Evolutionary conservation across 2,113 vertebrate genomes (phyloP), one percentile per base, ranked within the genome.

Genomic region (Riparia riparia): DNA sequence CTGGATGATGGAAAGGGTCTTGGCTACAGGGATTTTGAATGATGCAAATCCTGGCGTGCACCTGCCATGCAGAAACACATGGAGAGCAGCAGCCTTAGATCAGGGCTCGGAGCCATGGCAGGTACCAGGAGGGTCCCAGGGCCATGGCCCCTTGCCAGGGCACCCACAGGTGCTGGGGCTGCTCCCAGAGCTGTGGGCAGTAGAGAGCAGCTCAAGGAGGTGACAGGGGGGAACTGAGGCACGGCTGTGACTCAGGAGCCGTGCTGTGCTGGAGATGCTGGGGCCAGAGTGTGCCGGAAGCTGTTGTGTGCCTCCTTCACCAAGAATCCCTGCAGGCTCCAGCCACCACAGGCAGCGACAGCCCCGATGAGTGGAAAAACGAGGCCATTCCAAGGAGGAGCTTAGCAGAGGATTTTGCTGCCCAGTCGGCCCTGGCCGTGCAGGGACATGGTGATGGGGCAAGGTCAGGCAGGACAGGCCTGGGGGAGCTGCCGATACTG

Each of bases 11-110:
- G 54, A 57, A n/a, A 69, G 14, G 58, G 16, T 61, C 37, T 47
- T 24, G 17, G 28, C 77, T 41, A 4, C 0, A 3, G 24, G 17
- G n/a, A 37, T 39, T 85, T 69, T 65, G 64, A n/a, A 54, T 39
- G 6, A 8, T 73, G 50, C 42, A 74, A 39, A 87, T 45, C 17
- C 13, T 1, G 0, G 31, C 8, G 7, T 2, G 4, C 37, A 19
- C 20, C 20, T 2, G 2, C 39, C 1, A 0, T 22, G 44, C 31
- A 22, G 54, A 20, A 69, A 17, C 29, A 4, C 1, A 0, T 1
- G 7, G 34, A 12, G 29, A 31, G 4, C 1, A 3, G 25, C 56
- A 57, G 50, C n/a, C 79, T 34, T 34, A 56, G 54, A 34, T 47
- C 47, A 41, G 47, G 29, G 39, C 73, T 69, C 2, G 0, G 57